Evolutionary conservation across 2,113 vertebrate species (phyloP).

Genomic region (Psophia crepitans): DNA sequence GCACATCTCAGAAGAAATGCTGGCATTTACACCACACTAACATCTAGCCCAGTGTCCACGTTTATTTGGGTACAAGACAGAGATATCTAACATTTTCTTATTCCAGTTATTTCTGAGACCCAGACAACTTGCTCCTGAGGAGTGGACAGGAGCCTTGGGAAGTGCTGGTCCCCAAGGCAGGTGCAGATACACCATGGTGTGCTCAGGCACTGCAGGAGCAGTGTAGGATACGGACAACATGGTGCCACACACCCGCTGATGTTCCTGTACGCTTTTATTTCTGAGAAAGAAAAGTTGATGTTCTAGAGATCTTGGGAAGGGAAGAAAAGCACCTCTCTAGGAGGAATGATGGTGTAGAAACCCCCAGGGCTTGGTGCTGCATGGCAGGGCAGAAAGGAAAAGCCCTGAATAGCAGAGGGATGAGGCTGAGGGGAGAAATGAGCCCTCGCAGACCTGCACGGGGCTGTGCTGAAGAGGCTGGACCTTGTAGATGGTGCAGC

Average conservation of each 20-base stretch:
- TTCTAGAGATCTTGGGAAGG: background rate
- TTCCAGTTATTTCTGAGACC: background rate
- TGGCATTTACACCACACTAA: background rate
- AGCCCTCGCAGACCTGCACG: background rate
- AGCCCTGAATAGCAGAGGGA: rapidly evolving
- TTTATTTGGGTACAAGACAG: background rate
- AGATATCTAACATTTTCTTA: background rate
- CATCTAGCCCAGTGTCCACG: background rate
- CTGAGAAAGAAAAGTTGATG: background rate
- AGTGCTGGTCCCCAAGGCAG: background rate
- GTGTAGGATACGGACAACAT: background rate
- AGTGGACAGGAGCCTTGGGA: background rate
- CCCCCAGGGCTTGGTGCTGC: background rate
- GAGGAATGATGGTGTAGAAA: background rate
- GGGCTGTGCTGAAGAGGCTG: background rate
- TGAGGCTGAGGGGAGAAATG: background rate
- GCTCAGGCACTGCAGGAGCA: rapidly evolving
- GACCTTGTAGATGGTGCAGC: rapidly evolving
- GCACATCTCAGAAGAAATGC: background rate
- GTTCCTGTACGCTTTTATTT: background rate
- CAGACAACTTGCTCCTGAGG: background rate
- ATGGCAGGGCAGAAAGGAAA: background rate
- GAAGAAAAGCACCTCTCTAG: background rate
- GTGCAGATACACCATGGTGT: background rate
- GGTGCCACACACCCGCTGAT: rapidly evolving